Percentiles rank a stretch among this genome's conserved stretches.
phyloP scores from a whole-genome alignment of 1,140 invertebrate genomes.

The Dendroctonus valens region DNA sequence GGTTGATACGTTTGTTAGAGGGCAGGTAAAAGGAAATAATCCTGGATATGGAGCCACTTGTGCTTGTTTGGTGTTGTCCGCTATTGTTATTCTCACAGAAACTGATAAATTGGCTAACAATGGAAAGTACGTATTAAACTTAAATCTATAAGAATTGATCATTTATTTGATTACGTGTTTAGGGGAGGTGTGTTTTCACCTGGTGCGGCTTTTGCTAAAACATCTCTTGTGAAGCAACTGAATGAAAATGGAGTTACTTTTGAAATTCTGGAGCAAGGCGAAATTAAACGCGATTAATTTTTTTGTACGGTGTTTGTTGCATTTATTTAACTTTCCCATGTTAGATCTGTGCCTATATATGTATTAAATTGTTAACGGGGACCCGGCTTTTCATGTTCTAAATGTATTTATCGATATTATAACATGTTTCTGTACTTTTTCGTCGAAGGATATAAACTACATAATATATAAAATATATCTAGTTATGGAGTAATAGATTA shows the following conservation, averaged over 20 bases:
- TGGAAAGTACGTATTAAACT: slow-evolving; percentile 55
- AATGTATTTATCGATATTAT: too few species aligned
- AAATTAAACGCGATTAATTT: slow-evolving; percentile 38
- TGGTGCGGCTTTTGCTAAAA: slow-evolving; percentile 62
- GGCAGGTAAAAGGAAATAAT: slow-evolving; percentile 63
- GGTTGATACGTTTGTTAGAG: slow-evolving; percentile 68
- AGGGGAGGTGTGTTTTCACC: slow-evolving; percentile 63
- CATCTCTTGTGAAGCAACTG: slow-evolving; percentile 61
- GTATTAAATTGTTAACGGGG: too few species aligned
- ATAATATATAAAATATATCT: too few species aligned
- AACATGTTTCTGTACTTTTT: too few species aligned
- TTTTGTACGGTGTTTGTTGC: too few species aligned
- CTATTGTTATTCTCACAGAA: slow-evolving; percentile 74
- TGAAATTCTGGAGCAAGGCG: slow-evolving; percentile 51
- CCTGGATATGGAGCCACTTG: slow-evolving; percentile 84
- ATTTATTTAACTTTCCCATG: too few species aligned
- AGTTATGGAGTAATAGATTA: too few species aligned
- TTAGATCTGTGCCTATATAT: too few species aligned
- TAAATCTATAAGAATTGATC: background rate
- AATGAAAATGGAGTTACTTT: slow-evolving; percentile 61
- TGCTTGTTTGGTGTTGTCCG: slow-evolving; percentile 68
- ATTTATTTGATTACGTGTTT: slow-evolving; percentile 10
- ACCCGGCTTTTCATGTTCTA: too few species aligned
- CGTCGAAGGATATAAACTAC: too few species aligned
- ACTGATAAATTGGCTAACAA: slow-evolving; percentile 66